phyloP scores from a whole-genome alignment of 2,797 vertebrate species.

The Harpagifer antarcticus region DNA sequence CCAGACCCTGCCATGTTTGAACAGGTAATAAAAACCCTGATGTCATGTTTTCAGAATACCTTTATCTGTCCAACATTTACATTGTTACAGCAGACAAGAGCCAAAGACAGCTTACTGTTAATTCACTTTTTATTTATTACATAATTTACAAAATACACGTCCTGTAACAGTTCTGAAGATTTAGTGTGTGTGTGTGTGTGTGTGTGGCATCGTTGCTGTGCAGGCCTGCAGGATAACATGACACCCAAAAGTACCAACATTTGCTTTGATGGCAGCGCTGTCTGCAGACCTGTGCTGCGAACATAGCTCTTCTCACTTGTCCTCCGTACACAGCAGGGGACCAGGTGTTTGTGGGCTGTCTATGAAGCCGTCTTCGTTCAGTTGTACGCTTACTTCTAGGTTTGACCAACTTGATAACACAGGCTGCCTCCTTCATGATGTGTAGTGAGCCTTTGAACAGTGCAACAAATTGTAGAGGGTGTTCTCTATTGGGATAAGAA shows the following conservation, averaged over 20 bases:
- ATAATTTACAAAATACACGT: no score
- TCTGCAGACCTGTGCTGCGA: neutral
- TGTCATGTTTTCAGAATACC: neutral
- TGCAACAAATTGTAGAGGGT: neutral
- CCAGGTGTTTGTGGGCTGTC: neutral
- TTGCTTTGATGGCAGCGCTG: neutral
- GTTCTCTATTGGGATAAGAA: neutral
- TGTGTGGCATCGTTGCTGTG: no score
- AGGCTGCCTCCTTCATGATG: neutral
- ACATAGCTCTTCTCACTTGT: neutral
- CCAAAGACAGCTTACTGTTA: no score
- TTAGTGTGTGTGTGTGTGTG: no score
- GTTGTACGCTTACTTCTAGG: slow-evolving; percentile 8
- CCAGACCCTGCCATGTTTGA: slow-evolving; percentile 97
- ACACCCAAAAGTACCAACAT: neutral
- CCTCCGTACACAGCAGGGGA: neutral
- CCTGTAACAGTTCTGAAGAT: no score
- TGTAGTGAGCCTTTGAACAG: neutral
- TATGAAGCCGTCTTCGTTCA: neutral
- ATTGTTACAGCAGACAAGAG: no score
- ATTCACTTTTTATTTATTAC: no score
- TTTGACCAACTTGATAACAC: slow-evolving; percentile 14
- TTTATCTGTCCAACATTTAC: no score
- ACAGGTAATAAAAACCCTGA: slow-evolving; percentile 69
- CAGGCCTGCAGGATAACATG: neutral